Base-by-base conservation (phyloP, 2,888 invertebrate genomes). In the Ceramica pisi region DNA sequence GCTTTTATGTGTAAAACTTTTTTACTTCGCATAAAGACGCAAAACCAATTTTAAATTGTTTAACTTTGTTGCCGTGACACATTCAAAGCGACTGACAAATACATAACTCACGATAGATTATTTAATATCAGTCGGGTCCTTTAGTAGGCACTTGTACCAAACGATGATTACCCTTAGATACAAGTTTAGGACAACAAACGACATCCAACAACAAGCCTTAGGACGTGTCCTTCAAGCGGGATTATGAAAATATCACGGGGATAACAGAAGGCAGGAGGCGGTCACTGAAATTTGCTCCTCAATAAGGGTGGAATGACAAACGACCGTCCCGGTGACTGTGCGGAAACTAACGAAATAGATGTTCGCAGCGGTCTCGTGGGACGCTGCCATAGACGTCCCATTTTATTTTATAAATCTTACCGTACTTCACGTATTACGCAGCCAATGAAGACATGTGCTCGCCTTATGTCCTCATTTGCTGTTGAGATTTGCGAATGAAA, bases 301-400 rank as follows among this genome's bases (percentile, higher is more conserved):
- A 92, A 92, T 92, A 91, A 91, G 89, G 90, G 79, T 74, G 80
- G 88, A 88, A 93, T 93, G 93, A 93, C 91, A 92, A 93, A 94
- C 92, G 92, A 93, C 85, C 87, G 82, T 81, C 82, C 85, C 88
- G 85, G 90, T 93, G 93, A 93, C 91, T 89, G 82, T 86, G 92
- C 91, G 87, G 86, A 91, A 92, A 89, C 90, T 91, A 90, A 89
- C 90, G 85, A 87, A 90, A 90, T 90, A 91, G 88, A 90, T 89
- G 90, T 88, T 84, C 84, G 74, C 75, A 70, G 69, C 63, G 75
- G 77, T 83, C 89, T 85, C 86, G 16, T 50, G 87, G 86, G 89
- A 88, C 80, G 75, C 71, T 55, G 82, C 66, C 74, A 69, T 75
- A 74, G 57, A 75, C 62, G 79, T 77, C 69, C 69, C 74, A 78